A percentile compares a stretch with the other conserved stretches of the same genome.
These are phyloP conservation scores for zebrafish (Danio rerio) DNA, from an alignment of 2,113 vertebrate species.

Conservation along the genomic window GRCz12tu NC_133182.1:31942001-31942500, in stretches of 20 bases:
- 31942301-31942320: background rate
- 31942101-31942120: too few species aligned
- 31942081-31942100: too few species aligned
- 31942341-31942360: background rate
- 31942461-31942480: slow-evolving; percentile 47
- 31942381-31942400: slow-evolving; percentile 43
- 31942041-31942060: too few species aligned
- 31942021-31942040: too few species aligned
- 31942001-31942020: too few species aligned
- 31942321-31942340: too few species aligned
- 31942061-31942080: too few species aligned
- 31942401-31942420: slow-evolving; percentile 35
- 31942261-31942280: background rate
- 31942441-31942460: slow-evolving; percentile 50
- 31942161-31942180: too few species aligned
- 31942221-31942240: background rate
- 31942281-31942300: background rate
- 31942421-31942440: slow-evolving; percentile 7
- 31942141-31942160: too few species aligned
- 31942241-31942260: slow-evolving; percentile 8
- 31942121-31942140: too few species aligned
- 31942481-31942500: slow-evolving; percentile 39
- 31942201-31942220: background rate
- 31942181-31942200: background rate
- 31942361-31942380: slow-evolving; percentile 31